Base-by-base conservation (phyloP, 1,140 invertebrate genomes). In the Globodera rostochiensis region DNA sequence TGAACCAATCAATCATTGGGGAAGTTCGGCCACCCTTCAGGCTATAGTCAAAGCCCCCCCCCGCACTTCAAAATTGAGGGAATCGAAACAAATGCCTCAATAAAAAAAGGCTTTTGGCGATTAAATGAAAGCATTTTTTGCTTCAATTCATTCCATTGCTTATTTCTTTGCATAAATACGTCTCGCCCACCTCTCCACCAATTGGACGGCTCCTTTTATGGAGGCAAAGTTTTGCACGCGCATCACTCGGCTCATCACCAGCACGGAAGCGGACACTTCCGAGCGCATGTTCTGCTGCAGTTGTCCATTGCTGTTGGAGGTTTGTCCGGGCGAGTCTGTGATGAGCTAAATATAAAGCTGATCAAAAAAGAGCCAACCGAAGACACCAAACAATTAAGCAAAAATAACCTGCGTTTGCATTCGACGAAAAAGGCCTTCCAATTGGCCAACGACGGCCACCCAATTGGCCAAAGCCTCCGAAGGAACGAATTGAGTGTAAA, bases 401-500 rank as follows among this genome's bases (percentile, higher is more conserved):
- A 9, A 25, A 50, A 60, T 36, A 13, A 90, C 88, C 80, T 89
- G 79, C 64, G 85, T 76, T 73, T 89, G 81, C 80, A 88, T 86
- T 64, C 90, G 87, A n/a, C 96, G 92, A 89, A 97, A 94, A 83
- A 98, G 93, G 19, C 93, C 92, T 84, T 99, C 97, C 88, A 95
- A 92, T 88, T 95, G 94, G 60, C 93, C 91, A 73, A 98, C 92
- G 4, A 97, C 93, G 45, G 93, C 92, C 79, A 93, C 93, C 94
- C 96, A 98, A 36, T 87, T 86, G 45, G 85, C 85, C 1, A 86
- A 66, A 57, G 70, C 70, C 73, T 78, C n/a, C 73, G 76, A 46
- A 91, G 95, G 94, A 57, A 98, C 91, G 91, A 98, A 98, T 86
- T 93, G 94, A 3, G 95, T 94, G 91, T 98, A 98, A 87, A 93